Evolutionary conservation across 2,888 invertebrate species (phyloP).

Genomic region (Noctua janthe): DNA sequence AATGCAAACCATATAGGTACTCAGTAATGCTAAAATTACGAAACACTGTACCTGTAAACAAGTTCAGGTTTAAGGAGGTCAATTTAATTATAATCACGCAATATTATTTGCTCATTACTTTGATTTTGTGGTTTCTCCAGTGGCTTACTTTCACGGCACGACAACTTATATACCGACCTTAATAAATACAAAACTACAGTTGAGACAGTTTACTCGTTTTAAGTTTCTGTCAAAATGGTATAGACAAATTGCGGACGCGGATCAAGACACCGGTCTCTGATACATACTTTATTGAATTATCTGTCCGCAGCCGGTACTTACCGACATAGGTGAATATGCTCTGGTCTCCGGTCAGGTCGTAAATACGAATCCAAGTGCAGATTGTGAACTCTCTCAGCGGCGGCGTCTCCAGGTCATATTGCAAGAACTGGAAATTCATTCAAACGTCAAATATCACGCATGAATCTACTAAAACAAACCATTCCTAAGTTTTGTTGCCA

Average conservation of each 20-base stretch:
- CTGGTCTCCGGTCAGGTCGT: slow-evolving; percentile 85
- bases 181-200: slow-evolving; percentile 24
- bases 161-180: slow-evolving; percentile 49
- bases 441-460: slow-evolving; percentile 3
- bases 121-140: slow-evolving; percentile 61
- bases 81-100: slow-evolving; percentile 74
- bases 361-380: slow-evolving; percentile 95
- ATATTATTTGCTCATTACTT: slow-evolving; percentile 75
- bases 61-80: slow-evolving; percentile 77
- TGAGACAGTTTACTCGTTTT: slow-evolving; percentile 3
- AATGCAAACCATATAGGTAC: slow-evolving; percentile 41
- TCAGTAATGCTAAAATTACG: slow-evolving; percentile 65
- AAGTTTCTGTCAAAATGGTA: background rate
- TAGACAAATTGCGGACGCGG: background rate
- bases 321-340: slow-evolving; percentile 85
- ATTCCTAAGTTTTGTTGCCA: slow-evolving; percentile 28
- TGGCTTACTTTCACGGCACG: slow-evolving; percentile 62
- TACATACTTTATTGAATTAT: background rate
- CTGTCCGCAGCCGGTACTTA: slow-evolving; percentile 69
- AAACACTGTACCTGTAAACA: slow-evolving; percentile 71
- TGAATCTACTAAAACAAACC: slow-evolving; percentile 4
- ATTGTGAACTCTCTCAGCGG: slow-evolving; percentile 95
- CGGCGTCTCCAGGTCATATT: slow-evolving; percentile 93
- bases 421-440: slow-evolving; percentile 83
- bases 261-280: background rate